Percentiles rank a stretch among this genome's conserved stretches.
Conservation (phyloP, 2,113 vertebrate species). For the Cettia cetti region DNA sequence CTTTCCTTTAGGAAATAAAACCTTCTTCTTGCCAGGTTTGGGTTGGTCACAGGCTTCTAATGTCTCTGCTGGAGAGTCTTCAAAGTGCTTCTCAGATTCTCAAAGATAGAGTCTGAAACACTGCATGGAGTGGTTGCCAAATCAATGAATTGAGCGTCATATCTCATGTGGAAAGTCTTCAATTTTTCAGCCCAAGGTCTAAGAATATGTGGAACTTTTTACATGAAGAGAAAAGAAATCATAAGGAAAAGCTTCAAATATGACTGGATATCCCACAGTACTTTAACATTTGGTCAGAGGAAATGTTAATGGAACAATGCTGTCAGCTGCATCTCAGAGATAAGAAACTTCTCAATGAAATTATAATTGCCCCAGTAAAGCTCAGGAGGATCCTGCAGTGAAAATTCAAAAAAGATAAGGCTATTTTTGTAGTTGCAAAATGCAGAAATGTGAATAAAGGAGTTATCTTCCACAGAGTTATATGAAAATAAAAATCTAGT, state of each 20-base stretch:
- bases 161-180: neutral
- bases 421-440: neutral
- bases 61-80: neutral
- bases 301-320: neutral
- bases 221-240: neutral
- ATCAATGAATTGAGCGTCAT: neutral
- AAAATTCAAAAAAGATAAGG: neutral
- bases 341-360: neutral
- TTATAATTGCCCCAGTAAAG: neutral
- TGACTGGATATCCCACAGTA: neutral
- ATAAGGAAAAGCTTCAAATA: neutral
- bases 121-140: neutral
- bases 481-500: neutral
- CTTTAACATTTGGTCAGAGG: neutral
- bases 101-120: neutral
- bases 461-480: neutral
- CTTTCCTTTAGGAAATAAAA: neutral
- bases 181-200: neutral
- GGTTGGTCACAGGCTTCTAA: neutral
- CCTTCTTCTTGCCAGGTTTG: neutral
- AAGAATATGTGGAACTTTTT: neutral
- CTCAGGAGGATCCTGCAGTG: neutral
- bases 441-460: neutral
- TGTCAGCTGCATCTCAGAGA: neutral
- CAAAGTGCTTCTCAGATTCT: neutral